Evolutionary conservation across 2,113 vertebrate species (phyloP).

Genomic region (Aegotheles bennettii): DNA sequence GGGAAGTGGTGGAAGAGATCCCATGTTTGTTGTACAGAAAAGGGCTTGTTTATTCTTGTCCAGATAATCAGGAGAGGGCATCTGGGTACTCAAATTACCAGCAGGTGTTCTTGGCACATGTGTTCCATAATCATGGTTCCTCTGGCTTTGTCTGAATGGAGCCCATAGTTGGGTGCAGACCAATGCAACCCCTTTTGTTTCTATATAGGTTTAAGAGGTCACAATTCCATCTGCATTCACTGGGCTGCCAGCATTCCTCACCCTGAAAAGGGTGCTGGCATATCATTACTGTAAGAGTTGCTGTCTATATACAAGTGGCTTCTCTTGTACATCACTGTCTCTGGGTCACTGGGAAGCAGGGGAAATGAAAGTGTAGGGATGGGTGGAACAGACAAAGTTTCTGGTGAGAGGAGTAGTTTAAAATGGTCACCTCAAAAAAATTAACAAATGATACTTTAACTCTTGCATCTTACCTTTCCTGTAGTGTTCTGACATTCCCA

Average conservation of each 20-base stretch:
- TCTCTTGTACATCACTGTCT: neutral
- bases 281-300: neutral
- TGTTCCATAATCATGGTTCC: accelerated
- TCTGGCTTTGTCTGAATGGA: neutral
- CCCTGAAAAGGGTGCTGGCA: neutral
- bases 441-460: neutral
- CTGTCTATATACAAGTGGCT: neutral
- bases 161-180: neutral
- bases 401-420: neutral
- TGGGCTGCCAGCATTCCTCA: neutral
- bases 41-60: neutral
- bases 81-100: neutral
- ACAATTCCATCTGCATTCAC: neutral
- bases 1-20: neutral
- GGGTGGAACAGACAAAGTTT: neutral
- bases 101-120: neutral
- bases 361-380: neutral
- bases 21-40: neutral
- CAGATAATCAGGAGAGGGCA: neutral
- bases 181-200: neutral
- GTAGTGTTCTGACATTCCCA: neutral
- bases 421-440: neutral
- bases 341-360: neutral
- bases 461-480: neutral
- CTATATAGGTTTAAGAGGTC: neutral